Evolutionary conservation across 2,797 vertebrate species (phyloP), one percentile per base, ranked within the genome.

Genomic region (Chloroceryle inda): DNA sequence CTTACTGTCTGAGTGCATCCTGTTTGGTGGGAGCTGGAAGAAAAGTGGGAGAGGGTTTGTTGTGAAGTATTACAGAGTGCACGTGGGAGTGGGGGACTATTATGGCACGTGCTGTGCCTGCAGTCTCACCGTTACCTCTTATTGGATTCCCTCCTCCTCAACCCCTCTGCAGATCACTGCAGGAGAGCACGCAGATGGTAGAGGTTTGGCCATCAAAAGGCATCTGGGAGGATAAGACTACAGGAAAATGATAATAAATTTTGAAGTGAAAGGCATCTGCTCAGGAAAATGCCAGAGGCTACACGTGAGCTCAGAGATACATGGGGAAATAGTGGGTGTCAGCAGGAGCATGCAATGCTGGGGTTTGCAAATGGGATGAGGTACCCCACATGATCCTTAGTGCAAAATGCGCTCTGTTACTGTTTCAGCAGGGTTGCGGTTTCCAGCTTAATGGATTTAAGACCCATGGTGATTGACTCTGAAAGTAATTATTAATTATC

Each of bases 141-240:
- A 80, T 13, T 88, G 61, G 16, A 45, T 80, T 80, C 47, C 76
- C 16, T 74, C 85, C 75, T 89, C 44, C 63, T 68, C 86, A 23
- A 11, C 14, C 35, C 21, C 62, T 59, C 56, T 0, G 7, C 85
- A 53, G 67, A 38, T 26, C 2, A 3, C 66, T 4, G 14, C n/a
- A 29, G 88, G 66, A 82, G 10, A 69, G 35, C 0, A 0, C 0
- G 4, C 2, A 1, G 80, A 22, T 3, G 4, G 45, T 4, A 29
- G 82, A 88, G 66, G 16, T 67, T 61, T 82, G 64, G 61, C 40
- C 40, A 8, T 67, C 68, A 45, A 10, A 88, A 76, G 29, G 44
- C 52, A 37, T 40, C 55, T 63, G 74, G 71, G 84, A 87, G 71
- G 71, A 35, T 92, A 52, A 47, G 27, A 40, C 59, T 95, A 24